Conservation (phyloP, 2,888 invertebrate species). For the Aradus depressus region DNA sequence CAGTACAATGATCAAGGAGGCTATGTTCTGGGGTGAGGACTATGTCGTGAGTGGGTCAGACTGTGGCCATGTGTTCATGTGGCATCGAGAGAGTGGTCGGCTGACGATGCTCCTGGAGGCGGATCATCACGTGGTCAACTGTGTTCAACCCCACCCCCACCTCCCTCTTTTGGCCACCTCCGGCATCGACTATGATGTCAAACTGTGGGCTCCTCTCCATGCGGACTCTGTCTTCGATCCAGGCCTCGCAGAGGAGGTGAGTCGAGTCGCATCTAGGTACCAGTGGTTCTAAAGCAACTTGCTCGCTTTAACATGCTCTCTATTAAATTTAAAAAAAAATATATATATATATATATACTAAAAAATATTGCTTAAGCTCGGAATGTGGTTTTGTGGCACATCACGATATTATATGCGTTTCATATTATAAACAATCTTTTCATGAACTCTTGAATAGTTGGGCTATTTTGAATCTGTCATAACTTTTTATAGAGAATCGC, state of each 20-base stretch:
- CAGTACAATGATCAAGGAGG: constrained; percentile 75
- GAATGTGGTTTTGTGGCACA: no score
- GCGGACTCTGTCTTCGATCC: constrained; percentile 50
- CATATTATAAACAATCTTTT: no score
- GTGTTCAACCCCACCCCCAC: constrained; percentile 70
- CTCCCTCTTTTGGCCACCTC: constrained; percentile 66
- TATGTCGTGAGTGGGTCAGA: constrained; percentile 80
- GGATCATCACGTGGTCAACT: constrained; percentile 74
- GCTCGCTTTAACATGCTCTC: no score
- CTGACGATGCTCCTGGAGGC: constrained; percentile 65
- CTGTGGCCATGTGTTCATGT: constrained; percentile 76
- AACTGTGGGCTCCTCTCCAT: constrained; percentile 65
- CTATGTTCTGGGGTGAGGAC: constrained; percentile 70
- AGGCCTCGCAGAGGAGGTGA: constrained; percentile 50
- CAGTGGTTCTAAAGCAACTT: constrained; percentile 11
- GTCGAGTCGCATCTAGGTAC: neutral
- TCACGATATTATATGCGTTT: no score
- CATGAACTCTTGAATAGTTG: no score
- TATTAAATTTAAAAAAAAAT: no score
- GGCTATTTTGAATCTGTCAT: no score
- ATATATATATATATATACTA: no score
- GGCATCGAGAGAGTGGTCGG: constrained; percentile 59
- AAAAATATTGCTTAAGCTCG: no score
- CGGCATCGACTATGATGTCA: constrained; percentile 80
- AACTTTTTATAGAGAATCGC: no score